Percentiles rank a stretch among this genome's conserved stretches.
Conservation (phyloP, 1,140 invertebrate species). For the Pachypsylla venusta region DNA sequence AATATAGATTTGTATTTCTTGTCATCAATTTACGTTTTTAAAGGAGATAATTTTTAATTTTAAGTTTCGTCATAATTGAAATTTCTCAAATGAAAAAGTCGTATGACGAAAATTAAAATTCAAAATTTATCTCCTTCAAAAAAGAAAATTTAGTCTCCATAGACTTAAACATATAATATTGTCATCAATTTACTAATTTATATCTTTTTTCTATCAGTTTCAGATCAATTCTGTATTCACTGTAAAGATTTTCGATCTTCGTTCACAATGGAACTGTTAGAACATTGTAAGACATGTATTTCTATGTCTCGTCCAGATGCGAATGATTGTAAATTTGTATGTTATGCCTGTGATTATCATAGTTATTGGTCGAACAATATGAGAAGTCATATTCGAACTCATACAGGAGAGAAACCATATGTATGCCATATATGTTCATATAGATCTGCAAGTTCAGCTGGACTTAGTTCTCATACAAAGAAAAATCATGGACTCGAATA, state of each 20-base stretch:
- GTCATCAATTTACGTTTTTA: no score
- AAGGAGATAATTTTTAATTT: no score
- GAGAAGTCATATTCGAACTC: conserved; percentile 25
- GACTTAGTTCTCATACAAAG: not conserved
- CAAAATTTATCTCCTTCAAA: no score
- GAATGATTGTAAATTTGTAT: conserved; percentile 4
- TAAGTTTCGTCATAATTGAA: no score
- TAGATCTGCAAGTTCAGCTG: conserved; percentile 1
- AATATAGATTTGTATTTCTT: no score
- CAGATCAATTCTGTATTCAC: conserved; percentile 4
- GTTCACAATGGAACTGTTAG: not conserved
- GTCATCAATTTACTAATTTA: no score
- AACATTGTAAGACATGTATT: not conserved
- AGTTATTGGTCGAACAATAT: conserved; percentile 32
- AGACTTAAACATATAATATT: no score
- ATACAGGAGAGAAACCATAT: conserved; percentile 32
- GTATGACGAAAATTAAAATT: no score
- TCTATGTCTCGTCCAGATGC: not conserved
- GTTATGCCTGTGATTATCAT: conserved; percentile 2
- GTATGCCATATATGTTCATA: conserved; percentile 32
- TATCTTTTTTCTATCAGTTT: not conserved
- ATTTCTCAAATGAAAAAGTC: no score
- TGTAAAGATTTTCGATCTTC: not conserved
- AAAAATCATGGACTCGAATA: not conserved
- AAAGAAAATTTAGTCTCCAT: no score